phyloP scores from a whole-genome alignment of 1,140 invertebrate genomes.

The Melanaphis sacchari region DNA sequence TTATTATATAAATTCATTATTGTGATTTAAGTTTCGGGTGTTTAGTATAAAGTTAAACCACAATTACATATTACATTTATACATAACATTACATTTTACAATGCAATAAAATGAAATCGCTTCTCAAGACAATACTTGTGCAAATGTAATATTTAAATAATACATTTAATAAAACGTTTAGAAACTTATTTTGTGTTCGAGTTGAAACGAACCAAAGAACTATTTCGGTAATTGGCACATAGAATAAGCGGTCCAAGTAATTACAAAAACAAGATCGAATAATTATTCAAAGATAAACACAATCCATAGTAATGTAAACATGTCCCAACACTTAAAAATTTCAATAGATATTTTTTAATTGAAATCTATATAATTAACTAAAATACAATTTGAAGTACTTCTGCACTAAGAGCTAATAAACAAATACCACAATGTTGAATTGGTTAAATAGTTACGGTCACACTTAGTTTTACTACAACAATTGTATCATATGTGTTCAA shows the following conservation, averaged over 20 bases:
- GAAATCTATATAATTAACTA: background rate
- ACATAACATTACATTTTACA: background rate
- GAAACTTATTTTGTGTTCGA: background rate
- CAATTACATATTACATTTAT: background rate
- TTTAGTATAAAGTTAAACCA: background rate
- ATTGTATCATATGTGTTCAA: background rate
- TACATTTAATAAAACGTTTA: background rate
- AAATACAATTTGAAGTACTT: background rate
- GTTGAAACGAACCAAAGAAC: background rate
- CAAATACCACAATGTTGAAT: background rate
- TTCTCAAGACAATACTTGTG: background rate
- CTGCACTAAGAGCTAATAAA: background rate
- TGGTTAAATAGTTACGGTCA: background rate
- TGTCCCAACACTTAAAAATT: background rate
- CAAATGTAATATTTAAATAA: background rate
- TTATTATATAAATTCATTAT: background rate
- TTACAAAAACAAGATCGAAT: slow-evolving; percentile 14
- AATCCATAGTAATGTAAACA: background rate
- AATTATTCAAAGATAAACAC: background rate
- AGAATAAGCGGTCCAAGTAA: background rate
- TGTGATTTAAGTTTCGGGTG: background rate
- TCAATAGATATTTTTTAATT: background rate
- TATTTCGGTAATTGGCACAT: background rate
- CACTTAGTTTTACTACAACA: background rate
- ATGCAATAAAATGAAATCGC: background rate